Conservation (phyloP, 2,797 vertebrate genomes). For the Agapornis canus region DNA sequence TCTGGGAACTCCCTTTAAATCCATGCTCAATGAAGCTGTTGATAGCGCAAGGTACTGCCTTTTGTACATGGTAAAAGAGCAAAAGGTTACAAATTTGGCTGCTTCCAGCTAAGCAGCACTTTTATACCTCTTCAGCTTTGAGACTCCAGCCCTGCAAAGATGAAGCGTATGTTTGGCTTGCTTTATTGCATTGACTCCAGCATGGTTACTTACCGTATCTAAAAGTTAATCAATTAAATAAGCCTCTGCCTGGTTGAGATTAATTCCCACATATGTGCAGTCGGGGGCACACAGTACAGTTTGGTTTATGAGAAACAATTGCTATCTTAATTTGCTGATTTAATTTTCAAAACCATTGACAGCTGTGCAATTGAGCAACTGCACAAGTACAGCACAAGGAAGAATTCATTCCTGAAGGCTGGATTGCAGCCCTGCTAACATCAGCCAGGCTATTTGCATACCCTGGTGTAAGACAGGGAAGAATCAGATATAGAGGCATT, state of each 20-base stretch:
- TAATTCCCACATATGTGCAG: conserved; percentile 1
- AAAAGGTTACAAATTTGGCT: neutral
- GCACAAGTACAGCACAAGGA: neutral
- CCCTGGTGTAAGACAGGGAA: neutral
- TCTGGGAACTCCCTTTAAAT: conserved; percentile 3
- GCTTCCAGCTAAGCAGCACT: neutral
- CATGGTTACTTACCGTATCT: conserved; percentile 21
- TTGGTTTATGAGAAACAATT: conserved; percentile 39
- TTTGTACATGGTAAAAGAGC: neutral
- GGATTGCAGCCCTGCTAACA: neutral
- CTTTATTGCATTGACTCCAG: neutral
- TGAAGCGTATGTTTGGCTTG: neutral
- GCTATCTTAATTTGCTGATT: conserved; percentile 19
- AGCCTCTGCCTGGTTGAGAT: conserved; percentile 18
- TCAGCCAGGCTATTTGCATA: neutral
- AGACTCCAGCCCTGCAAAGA: neutral
- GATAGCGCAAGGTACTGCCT: neutral
- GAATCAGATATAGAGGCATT: neutral
- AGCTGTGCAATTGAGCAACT: neutral
- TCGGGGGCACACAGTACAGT: neutral
- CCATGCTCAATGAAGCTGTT: neutral
- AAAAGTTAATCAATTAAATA: conserved; percentile 38
- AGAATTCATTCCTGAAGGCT: neutral
- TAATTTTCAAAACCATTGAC: conserved; percentile 25
- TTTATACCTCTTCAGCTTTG: conserved; percentile 17